Evolutionary conservation across 2,888 invertebrate genomes (phyloP).

Genomic region (Drosophila multiciliata): DNA sequence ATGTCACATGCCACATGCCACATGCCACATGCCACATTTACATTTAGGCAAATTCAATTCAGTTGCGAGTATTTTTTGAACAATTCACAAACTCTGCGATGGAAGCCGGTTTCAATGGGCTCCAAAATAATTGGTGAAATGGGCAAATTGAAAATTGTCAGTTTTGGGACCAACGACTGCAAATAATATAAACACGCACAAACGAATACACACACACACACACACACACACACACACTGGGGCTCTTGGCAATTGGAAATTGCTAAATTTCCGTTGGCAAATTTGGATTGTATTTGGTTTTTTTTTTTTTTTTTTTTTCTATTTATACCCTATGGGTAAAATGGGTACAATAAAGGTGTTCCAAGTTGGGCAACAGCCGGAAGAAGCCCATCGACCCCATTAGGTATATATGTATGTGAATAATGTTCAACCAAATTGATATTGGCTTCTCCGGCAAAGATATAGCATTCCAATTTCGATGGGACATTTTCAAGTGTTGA

Average conservation of each 20-base stretch:
- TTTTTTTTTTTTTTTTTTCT: constrained; percentile 9
- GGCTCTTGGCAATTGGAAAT: constrained; percentile 39
- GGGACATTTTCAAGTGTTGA: not conserved
- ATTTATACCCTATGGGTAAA: not conserved
- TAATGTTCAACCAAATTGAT: not conserved
- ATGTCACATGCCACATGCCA: constrained; percentile 20
- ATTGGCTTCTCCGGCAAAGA: not conserved
- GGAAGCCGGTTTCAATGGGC: not conserved
- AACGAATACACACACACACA: not conserved
- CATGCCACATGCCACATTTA: constrained; percentile 21
- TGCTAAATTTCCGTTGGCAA: constrained; percentile 70
- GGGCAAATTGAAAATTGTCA: not conserved
- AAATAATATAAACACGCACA: constrained; percentile 20
- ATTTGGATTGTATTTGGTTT: constrained; percentile 49
- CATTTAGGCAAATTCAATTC: constrained; percentile 11
- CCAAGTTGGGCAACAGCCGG: not conserved
- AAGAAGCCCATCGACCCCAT: not conserved
- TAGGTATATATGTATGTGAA: not conserved
- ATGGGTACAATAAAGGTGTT: constrained; percentile 7
- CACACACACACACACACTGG: constrained; percentile 1
- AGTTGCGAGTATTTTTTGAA: not conserved
- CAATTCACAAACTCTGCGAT: not conserved
- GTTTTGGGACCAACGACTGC: constrained; percentile 32
- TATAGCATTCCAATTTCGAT: not conserved
- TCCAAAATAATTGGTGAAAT: not conserved